These are phyloP conservation scores for Contarinia nasturtii DNA, from an alignment of 1,140 invertebrate genomes.

Conservation along the genomic window DNA sequence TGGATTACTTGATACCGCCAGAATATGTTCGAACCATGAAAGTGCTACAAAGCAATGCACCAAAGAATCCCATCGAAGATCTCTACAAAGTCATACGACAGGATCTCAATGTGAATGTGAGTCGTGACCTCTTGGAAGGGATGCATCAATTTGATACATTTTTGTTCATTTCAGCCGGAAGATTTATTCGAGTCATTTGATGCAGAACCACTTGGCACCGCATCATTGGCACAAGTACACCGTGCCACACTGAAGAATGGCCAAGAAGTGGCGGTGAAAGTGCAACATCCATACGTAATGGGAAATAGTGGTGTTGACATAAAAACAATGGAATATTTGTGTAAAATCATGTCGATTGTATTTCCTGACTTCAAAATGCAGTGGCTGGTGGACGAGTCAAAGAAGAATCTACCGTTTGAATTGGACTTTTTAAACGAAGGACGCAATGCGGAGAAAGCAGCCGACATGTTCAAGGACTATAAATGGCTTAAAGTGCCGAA, in stretches of 20 bases:
- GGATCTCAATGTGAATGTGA: conserved; percentile 70
- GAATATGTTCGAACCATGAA: conserved; percentile 90
- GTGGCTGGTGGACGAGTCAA: conserved; percentile 92
- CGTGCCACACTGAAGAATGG: conserved; percentile 75
- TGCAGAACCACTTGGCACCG: conserved; percentile 71
- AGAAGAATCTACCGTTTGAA: conserved; percentile 83
- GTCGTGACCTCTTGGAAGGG: no score
- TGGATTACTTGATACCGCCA: conserved; percentile 84
- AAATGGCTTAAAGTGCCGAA: conserved; percentile 53
- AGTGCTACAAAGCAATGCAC: conserved; percentile 82
- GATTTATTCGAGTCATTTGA: conserved; percentile 80
- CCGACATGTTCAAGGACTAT: conserved; percentile 41
- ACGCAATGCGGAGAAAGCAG: conserved; percentile 66
- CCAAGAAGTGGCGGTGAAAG: conserved; percentile 80
- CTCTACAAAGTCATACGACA: conserved; percentile 71
- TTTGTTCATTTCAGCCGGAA: conserved; percentile 33
- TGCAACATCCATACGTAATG: conserved; percentile 82
- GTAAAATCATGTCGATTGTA: conserved; percentile 60
- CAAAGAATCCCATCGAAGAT: conserved; percentile 66
- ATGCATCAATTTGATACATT: no score
- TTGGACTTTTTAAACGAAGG: conserved; percentile 85
- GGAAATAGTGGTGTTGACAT: conserved; percentile 77
- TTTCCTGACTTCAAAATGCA: conserved; percentile 95
- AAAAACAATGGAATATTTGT: conserved; percentile 87
- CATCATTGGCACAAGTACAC: conserved; percentile 93